These are phyloP conservation scores for Nasonovia ribisnigri DNA, from an alignment of 2,888 invertebrate species.

Conservation along the genomic window DNA sequence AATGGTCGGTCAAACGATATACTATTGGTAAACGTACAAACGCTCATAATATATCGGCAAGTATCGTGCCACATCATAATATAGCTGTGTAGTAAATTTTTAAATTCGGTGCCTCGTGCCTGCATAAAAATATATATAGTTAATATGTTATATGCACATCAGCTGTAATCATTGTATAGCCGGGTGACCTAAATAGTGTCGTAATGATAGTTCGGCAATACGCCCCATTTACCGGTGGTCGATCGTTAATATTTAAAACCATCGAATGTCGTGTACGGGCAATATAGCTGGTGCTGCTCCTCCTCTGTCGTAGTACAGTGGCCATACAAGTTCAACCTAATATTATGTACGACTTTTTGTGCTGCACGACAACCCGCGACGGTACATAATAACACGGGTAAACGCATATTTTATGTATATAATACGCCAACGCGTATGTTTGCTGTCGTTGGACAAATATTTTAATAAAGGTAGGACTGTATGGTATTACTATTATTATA, in stretches of 20 bases:
- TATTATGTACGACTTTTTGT: neutral
- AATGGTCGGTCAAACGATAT: neutral
- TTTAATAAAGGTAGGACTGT: neutral
- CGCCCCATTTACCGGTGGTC: neutral
- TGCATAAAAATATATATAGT: neutral
- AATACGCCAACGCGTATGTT: neutral
- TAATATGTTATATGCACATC: neutral
- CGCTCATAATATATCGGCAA: neutral
- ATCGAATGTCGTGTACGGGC: neutral
- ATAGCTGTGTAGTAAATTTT: neutral
- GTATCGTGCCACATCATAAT: neutral
- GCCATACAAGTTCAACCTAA: neutral
- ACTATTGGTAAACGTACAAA: neutral
- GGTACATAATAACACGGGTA: neutral
- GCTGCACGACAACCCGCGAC: neutral
- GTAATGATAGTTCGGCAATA: neutral
- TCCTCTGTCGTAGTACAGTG: neutral
- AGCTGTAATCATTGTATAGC: neutral
- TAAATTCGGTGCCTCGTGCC: neutral
- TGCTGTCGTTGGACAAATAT: neutral
- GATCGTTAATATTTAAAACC: neutral
- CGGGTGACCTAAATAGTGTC: neutral
- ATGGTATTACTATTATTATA: no score
- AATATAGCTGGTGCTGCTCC: neutral
- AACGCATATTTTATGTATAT: neutral